phyloP scores from a whole-genome alignment of 2,888 invertebrate genomes.

The Chromoteleia sp. region DNA sequence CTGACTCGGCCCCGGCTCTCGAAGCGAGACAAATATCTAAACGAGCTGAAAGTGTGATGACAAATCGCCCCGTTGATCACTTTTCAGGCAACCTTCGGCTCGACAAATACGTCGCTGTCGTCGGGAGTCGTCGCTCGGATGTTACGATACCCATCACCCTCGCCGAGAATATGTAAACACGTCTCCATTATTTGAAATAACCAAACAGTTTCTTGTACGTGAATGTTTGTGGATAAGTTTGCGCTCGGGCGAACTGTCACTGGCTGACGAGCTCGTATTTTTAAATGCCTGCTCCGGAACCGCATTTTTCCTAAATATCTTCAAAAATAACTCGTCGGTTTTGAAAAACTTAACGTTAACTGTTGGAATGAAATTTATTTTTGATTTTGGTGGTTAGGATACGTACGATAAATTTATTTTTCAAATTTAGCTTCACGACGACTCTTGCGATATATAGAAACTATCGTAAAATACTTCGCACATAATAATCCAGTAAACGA shows the following conservation, averaged over 20 bases:
- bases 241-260: background rate
- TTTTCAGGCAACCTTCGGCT: constrained; percentile 49
- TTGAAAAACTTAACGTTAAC: too few species aligned
- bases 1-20: background rate
- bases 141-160: constrained; percentile 32
- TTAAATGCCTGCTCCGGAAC: too few species aligned
- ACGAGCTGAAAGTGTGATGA: constrained; percentile 60
- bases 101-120: constrained; percentile 54
- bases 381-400: too few species aligned
- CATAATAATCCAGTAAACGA: too few species aligned
- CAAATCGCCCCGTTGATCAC: constrained; percentile 58
- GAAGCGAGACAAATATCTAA: constrained; percentile 51
- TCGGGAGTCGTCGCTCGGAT: constrained; percentile 11
- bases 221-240: background rate
- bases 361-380: too few species aligned
- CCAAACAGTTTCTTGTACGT: background rate
- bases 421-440: too few species aligned
- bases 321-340: too few species aligned
- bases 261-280: too few species aligned
- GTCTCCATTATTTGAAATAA: constrained; percentile 21
- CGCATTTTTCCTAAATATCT: too few species aligned
- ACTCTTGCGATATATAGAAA: too few species aligned
- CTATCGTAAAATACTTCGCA: too few species aligned
- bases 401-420: too few species aligned
- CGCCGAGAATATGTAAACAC: constrained; percentile 11